A percentile compares a stretch with the other conserved stretches of the same genome.
Conservation (phyloP, 1,140 invertebrate genomes). For the Varroa destructor region DNA sequence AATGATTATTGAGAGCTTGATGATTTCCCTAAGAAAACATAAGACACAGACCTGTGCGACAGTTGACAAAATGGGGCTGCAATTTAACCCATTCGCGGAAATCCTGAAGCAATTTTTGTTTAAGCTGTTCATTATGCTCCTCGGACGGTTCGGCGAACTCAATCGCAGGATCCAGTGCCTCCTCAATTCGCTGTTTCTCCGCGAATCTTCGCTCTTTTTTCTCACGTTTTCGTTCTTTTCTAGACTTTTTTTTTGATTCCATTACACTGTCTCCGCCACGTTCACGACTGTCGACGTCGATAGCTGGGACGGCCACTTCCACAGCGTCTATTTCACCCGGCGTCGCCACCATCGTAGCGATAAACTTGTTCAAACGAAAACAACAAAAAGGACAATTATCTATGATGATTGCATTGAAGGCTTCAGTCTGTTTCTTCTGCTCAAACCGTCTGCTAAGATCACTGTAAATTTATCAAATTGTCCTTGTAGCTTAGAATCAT, state of each 20-base stretch:
- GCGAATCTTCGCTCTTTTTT: constrained; percentile 10
- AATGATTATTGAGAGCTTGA: no score
- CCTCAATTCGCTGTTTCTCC: constrained; percentile 24
- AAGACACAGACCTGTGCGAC: constrained; percentile 19
- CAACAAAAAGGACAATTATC: no score
- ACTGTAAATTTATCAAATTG: no score
- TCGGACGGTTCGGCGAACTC: constrained; percentile 19
- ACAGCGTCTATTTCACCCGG: constrained; percentile 6
- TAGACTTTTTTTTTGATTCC: neutral
- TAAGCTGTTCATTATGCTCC: neutral
- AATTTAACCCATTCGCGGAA: constrained; percentile 31
- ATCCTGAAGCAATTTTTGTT: constrained; percentile 22
- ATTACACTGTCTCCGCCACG: neutral
- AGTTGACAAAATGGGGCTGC: constrained; percentile 35
- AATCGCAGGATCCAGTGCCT: constrained; percentile 19
- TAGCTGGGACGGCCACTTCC: neutral
- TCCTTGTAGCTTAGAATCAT: no score
- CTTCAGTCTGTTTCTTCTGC: no score
- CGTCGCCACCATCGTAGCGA: constrained; percentile 17
- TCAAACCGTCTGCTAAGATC: no score
- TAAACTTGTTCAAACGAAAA: no score
- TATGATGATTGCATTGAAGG: no score
- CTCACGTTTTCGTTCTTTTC: constrained; percentile 23
- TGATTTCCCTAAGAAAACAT: no score
- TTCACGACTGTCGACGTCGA: neutral